These are phyloP conservation scores for Spodoptera picta DNA, from an alignment of 2,888 invertebrate species.

Conservation along the genomic window DNA sequence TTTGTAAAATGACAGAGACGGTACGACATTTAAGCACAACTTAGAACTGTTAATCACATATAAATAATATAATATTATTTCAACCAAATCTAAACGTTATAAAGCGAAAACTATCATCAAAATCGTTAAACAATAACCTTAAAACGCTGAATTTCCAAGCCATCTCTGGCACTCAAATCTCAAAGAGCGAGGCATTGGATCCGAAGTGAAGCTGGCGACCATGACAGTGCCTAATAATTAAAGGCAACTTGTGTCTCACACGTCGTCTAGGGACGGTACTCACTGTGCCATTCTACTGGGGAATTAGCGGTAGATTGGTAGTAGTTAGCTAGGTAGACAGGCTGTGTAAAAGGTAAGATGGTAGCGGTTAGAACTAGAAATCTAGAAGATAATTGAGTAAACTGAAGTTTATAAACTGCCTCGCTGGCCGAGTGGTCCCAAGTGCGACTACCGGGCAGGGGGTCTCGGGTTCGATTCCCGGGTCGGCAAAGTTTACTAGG, in stretches of 20 bases:
- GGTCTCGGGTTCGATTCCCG: no score
- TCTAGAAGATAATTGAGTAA: no score
- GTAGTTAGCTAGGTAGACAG: conserved; percentile 53
- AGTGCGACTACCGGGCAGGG: no score
- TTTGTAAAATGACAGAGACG: no score
- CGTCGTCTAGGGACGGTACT: conserved; percentile 42
- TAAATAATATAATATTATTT: no score
- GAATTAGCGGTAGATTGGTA: conserved; percentile 67
- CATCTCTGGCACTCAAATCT: conserved; percentile 1
- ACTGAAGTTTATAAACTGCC: no score
- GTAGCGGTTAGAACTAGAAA: conserved; percentile 1
- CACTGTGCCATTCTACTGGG: conserved; percentile 61
- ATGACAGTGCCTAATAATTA: conserved; percentile 44
- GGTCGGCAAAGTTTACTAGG: no score
- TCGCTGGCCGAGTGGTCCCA: no score
- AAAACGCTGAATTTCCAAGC: background rate
- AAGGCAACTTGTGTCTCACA: conserved; percentile 42
- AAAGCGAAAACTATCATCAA: no score
- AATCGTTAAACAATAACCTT: background rate
- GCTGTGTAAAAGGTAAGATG: conserved; percentile 13
- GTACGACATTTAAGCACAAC: no score
- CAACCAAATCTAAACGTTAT: no score
- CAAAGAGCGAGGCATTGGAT: conserved; percentile 7
- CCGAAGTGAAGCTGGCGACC: conserved; percentile 9
- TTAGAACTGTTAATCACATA: no score